A percentile compares a stretch with the other conserved stretches of the same genome.
phyloP scores from a whole-genome alignment of 2,113 vertebrate species.

The Bos javanicus region DNA sequence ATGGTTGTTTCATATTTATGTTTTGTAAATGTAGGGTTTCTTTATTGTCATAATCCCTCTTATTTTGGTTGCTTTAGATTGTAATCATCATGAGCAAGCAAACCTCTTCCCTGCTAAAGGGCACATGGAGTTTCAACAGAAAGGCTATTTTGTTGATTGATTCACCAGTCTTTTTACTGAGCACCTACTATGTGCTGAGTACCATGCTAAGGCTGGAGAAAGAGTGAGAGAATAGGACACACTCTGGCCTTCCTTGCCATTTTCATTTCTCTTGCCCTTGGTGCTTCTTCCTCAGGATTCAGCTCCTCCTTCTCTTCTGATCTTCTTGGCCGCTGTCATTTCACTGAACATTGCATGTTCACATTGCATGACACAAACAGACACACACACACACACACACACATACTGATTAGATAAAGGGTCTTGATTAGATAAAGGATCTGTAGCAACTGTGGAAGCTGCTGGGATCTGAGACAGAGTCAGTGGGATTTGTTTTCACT shows the following conservation, averaged over 20 bases:
- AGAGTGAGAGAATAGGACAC: neutral
- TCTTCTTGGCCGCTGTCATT: neutral
- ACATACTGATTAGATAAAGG: neutral
- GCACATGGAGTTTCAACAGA: neutral
- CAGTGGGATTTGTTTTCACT: constrained; percentile 49
- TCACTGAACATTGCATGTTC: neutral
- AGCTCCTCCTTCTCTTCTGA: neutral
- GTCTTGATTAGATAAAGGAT: neutral
- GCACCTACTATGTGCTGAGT: neutral
- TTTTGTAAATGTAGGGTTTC: neutral
- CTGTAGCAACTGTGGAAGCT: neutral
- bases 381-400: neutral
- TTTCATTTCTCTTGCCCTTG: neutral
- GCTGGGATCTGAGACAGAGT: neutral
- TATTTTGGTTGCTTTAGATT: neutral
- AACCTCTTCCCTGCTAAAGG: neutral
- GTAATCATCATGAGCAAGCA: neutral
- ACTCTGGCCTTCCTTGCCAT: neutral
- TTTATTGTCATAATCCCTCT: neutral
- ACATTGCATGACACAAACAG: neutral
- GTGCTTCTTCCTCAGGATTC: neutral
- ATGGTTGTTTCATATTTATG: neutral
- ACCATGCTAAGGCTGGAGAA: neutral
- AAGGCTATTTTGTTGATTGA: neutral
- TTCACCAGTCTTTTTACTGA: neutral